Percentiles rank a stretch among this genome's conserved stretches.
phyloP scores from a whole-genome alignment of 2,888 invertebrate species.

The Amphipyra berbera region DNA sequence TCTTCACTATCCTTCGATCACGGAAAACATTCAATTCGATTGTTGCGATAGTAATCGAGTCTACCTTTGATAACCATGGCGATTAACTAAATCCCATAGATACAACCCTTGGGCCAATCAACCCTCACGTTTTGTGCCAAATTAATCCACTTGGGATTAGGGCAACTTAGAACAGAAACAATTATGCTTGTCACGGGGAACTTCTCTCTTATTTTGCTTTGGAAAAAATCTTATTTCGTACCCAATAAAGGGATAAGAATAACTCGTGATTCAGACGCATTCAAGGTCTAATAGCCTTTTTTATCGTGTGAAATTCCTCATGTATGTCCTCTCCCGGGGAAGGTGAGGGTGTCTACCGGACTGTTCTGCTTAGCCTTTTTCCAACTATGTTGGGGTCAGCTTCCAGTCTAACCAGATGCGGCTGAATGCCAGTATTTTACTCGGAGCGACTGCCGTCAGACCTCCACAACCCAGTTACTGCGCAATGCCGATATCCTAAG shows the following conservation, averaged over 20 bases:
- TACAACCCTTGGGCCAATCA: constrained; percentile 44
- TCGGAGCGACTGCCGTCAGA: too few species aligned
- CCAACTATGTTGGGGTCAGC: too few species aligned
- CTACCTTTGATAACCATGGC: constrained; percentile 50
- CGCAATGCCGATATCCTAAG: too few species aligned
- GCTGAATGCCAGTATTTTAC: too few species aligned
- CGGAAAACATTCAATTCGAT: constrained; percentile 41
- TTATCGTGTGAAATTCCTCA: too few species aligned
- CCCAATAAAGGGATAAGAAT: neutral
- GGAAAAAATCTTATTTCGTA: neutral
- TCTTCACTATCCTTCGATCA: constrained; percentile 3
- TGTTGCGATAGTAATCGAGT: constrained; percentile 38
- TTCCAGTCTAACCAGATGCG: too few species aligned
- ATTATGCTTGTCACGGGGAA: constrained; percentile 39
- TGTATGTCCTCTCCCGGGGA: too few species aligned
- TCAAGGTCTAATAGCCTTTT: too few species aligned
- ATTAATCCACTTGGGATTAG: constrained; percentile 52
- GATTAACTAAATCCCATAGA: constrained; percentile 46
- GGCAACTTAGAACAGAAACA: constrained; percentile 32
- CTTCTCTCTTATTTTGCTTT: constrained; percentile 29
- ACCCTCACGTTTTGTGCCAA: constrained; percentile 42
- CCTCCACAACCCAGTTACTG: too few species aligned
- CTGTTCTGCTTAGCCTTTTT: too few species aligned
- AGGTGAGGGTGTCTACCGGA: too few species aligned
- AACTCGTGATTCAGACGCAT: too few species aligned